Conservation (phyloP, 1,140 invertebrate genomes). For the Macrosteles quadrilineatus region DNA sequence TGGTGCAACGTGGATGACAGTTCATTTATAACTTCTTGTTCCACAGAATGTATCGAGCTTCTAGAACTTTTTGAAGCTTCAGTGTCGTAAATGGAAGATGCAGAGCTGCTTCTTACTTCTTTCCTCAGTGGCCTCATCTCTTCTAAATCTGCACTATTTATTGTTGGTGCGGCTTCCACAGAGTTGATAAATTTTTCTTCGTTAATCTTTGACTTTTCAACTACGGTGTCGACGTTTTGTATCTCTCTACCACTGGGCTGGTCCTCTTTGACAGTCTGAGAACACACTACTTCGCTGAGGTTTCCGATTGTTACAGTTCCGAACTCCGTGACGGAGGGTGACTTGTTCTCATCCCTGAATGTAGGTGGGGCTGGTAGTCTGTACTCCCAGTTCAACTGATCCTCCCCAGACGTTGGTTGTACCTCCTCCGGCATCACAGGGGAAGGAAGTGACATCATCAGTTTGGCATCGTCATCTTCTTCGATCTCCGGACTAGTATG, state of each 20-base stretch:
- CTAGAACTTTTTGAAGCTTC: background rate
- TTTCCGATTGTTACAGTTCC: slow-evolving; percentile 46
- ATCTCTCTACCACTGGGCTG: too few relatives aligned
- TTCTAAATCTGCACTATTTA: background rate
- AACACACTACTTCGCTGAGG: slow-evolving; percentile 30
- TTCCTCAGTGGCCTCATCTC: slow-evolving; percentile 1
- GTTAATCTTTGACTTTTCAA: background rate
- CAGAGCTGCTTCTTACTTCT: slow-evolving; percentile 8
- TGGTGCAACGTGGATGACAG: slow-evolving; percentile 7
- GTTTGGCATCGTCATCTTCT: slow-evolving; percentile 18
- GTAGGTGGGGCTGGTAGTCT: slow-evolving; percentile 63
- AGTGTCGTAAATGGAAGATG: too few relatives aligned
- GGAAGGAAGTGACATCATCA: background rate
- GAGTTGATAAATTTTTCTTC: background rate
- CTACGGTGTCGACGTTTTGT: background rate
- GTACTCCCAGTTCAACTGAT: slow-evolving; percentile 59
- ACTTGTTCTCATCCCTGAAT: slow-evolving; percentile 55
- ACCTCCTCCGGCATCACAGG: background rate
- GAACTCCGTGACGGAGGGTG: slow-evolving; percentile 47
- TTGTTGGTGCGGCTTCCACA: background rate
- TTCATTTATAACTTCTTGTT: slow-evolving; percentile 25
- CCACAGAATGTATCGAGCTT: background rate
- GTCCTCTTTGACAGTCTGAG: background rate
- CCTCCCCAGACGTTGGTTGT: slow-evolving; percentile 5
- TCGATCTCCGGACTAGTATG: slow-evolving; percentile 36